Evolutionary conservation across 2,797 vertebrate species (phyloP).

Genomic region (Nyctalus aviator): DNA sequence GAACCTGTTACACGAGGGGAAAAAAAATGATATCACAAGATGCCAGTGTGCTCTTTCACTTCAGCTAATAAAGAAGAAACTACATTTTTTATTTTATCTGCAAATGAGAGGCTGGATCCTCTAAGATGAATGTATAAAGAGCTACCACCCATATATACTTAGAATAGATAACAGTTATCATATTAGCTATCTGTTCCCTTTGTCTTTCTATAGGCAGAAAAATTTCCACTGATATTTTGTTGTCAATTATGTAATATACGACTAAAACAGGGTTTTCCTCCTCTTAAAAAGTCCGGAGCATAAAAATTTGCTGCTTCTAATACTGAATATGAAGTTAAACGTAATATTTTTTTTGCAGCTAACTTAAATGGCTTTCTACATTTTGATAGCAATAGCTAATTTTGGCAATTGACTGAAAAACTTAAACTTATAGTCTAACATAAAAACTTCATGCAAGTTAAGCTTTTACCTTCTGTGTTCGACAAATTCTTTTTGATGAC

Average conservation of each 20-base stretch:
- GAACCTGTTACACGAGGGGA: not conserved
- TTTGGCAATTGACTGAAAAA: conserved; percentile 8
- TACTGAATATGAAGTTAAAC: conserved; percentile 51
- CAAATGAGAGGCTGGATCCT: not conserved
- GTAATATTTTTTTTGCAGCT: conserved; percentile 53
- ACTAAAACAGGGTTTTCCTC: not conserved
- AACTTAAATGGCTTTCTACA: conserved; percentile 4
- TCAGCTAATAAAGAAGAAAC: conserved; percentile 49
- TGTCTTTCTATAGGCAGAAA: not conserved
- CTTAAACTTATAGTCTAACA: not conserved
- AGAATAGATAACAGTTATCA: conserved; percentile 18
- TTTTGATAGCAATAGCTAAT: conserved; percentile 1
- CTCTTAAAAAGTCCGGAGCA: not conserved
- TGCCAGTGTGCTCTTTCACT: conserved; percentile 1
- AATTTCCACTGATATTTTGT: conserved; percentile 28
- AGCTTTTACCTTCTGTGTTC: conserved; percentile 21
- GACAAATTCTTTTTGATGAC: not conserved
- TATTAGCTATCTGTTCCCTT: conserved; percentile 15
- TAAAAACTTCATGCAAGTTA: not conserved
- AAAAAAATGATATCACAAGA: not conserved
- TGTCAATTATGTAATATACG: not conserved
- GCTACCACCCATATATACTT: not conserved
- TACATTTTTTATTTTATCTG: conserved; percentile 49
- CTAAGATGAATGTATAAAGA: not conserved
- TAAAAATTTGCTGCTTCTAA: conserved; percentile 15